A percentile compares a stretch with the other conserved stretches of the same genome.
Evolutionary conservation across 1,140 invertebrate species (phyloP).

Genomic region (Nymphalis io): DNA sequence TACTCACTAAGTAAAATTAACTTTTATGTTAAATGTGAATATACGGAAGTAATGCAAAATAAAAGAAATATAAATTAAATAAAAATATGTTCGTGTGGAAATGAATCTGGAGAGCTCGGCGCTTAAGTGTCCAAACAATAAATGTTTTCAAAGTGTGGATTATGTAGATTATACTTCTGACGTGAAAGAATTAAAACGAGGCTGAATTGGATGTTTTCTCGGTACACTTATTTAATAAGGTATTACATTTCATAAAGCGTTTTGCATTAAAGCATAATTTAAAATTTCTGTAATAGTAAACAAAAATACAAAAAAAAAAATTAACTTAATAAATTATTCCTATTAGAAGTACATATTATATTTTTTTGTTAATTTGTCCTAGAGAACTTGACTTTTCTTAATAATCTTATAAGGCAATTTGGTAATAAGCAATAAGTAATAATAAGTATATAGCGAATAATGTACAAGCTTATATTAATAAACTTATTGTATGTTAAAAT

Average conservation of each 20-base stretch:
- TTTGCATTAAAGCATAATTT: background rate
- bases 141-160: slow-evolving; percentile 11
- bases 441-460: too few relatives aligned
- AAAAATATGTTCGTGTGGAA: background rate
- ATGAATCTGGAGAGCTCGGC: background rate
- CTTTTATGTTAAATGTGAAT: too few relatives aligned
- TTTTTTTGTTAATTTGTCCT: too few relatives aligned
- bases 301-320: background rate
- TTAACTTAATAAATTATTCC: background rate
- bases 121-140: slow-evolving; percentile 9
- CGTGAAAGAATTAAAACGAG: slow-evolving; percentile 2
- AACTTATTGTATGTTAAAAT: too few relatives aligned
- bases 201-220: background rate
- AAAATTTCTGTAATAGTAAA: background rate
- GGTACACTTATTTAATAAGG: background rate
- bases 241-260: background rate
- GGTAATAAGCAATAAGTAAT: too few relatives aligned
- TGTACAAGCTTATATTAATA: too few relatives aligned
- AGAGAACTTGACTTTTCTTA: too few relatives aligned
- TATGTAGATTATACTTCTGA: slow-evolving; percentile 12
- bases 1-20: too few relatives aligned
- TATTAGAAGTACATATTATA: too few relatives aligned
- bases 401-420: too few relatives aligned
- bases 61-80: background rate
- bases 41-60: background rate